These are phyloP conservation scores for Aptenodytes forsteri DNA, from an alignment of 2,113 vertebrate genomes.

Conservation along the genomic window DNA sequence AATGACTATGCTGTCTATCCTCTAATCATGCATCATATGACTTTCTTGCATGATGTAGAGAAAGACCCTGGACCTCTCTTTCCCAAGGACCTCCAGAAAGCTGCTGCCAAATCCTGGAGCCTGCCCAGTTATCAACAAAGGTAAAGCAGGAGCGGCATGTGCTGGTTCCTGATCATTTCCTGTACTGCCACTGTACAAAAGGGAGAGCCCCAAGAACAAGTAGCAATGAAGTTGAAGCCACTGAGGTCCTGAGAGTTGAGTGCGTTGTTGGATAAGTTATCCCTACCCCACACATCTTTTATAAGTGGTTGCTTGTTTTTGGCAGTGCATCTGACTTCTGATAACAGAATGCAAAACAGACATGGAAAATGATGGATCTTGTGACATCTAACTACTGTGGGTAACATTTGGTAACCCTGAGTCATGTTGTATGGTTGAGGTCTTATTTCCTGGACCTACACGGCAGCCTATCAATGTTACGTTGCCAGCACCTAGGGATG, in stretches of 20 bases:
- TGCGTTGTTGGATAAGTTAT: background rate
- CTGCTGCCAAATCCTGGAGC: background rate
- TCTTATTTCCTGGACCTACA: background rate
- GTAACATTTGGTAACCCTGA: background rate
- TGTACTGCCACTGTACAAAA: background rate
- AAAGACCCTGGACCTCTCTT: background rate
- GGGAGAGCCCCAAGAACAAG: background rate
- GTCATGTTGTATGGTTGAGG: background rate
- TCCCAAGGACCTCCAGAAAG: background rate
- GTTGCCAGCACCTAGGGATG: background rate
- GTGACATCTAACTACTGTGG: background rate
- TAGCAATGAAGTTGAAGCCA: background rate
- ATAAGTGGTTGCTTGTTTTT: background rate
- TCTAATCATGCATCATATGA: background rate
- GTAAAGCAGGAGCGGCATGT: background rate
- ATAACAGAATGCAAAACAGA: background rate
- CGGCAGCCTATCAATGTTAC: background rate
- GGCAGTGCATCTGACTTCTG: background rate
- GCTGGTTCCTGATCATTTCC: background rate
- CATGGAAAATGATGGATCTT: background rate
- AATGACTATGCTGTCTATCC: background rate
- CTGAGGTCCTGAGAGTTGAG: background rate
- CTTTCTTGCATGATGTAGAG: background rate
- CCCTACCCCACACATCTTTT: background rate
- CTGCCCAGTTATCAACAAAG: background rate